These are phyloP conservation scores for Drosophila pseudoobscura DNA, from an alignment of 1,140 invertebrate species.

Conservation along the genomic window DNA sequence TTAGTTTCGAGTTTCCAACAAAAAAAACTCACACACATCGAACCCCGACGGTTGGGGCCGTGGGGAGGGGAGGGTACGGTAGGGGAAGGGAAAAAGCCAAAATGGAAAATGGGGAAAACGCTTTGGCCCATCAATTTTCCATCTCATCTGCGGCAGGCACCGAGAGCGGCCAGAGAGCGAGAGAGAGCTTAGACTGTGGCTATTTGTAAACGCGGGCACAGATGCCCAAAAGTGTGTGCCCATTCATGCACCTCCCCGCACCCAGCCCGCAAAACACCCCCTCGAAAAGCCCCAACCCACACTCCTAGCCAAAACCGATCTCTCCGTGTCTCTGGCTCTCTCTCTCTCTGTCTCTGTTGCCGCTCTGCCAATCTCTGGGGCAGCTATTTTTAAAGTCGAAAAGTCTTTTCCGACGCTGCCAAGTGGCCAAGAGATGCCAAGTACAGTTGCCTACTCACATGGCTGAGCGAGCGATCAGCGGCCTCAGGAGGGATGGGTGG, in stretches of 20 bases:
- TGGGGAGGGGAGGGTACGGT: constrained; percentile 12
- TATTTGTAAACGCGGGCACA: constrained; percentile 43
- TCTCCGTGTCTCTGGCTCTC: constrained; percentile 17
- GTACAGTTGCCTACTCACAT: constrained; percentile 63
- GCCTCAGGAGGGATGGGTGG: too few species aligned
- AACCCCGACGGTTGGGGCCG: not conserved
- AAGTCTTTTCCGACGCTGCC: constrained; percentile 61
- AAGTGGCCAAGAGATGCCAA: constrained; percentile 60
- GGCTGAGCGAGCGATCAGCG: constrained; percentile 28
- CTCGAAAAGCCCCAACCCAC: constrained; percentile 10
- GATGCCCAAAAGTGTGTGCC: constrained; percentile 11
- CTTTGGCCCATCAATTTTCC: constrained; percentile 48
- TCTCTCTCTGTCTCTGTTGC: constrained; percentile 1
- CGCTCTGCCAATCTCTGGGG: constrained; percentile 36
- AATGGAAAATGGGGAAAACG: constrained; percentile 33
- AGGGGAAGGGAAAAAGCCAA: constrained; percentile 23
- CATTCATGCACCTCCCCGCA: not conserved
- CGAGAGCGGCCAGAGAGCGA: too few species aligned
- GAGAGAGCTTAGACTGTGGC: constrained; percentile 57
- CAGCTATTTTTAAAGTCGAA: constrained; percentile 78
- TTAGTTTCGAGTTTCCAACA: constrained; percentile 68
- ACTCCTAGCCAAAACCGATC: constrained; percentile 50
- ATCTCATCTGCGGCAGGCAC: constrained; percentile 25
- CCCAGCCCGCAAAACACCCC: not conserved
- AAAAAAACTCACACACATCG: constrained; percentile 23